Percentiles rank a stretch among this genome's conserved stretches.
Evolutionary conservation across 1,140 invertebrate genomes (phyloP).

Genomic region (Asobara japonica): DNA sequence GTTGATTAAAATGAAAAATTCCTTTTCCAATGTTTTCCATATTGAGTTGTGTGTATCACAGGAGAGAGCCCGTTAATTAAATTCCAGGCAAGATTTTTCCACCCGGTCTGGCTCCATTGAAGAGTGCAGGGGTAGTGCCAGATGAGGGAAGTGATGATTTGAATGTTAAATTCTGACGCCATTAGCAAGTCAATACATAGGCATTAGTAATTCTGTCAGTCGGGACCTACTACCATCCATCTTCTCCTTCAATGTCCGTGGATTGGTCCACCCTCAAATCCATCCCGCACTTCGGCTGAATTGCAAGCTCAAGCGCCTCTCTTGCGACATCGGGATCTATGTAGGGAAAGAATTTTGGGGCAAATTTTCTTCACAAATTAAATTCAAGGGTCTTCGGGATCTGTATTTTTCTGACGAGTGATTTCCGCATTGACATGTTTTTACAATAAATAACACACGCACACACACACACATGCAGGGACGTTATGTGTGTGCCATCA

Average conservation of each 20-base stretch:
- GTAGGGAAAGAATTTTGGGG: no score
- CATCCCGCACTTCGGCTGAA: neutral
- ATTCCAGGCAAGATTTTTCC: neutral
- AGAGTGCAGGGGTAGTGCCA: neutral
- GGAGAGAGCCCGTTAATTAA: neutral
- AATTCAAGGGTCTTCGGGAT: no score
- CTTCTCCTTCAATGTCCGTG: neutral
- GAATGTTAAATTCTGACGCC: conserved; percentile 42
- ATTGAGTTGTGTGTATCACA: neutral
- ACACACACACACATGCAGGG: no score
- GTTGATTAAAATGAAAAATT: no score
- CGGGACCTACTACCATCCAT: neutral
- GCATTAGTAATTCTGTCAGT: conserved; percentile 25
- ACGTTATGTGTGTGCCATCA: no score
- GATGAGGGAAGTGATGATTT: conserved; percentile 36
- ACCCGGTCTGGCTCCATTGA: neutral
- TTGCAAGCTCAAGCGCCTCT: neutral
- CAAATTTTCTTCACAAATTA: no score
- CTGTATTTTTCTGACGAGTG: no score
- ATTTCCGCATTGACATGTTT: no score
- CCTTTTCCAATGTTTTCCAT: no score
- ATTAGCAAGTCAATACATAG: conserved; percentile 44
- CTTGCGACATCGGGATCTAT: neutral
- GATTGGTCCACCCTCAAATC: neutral
- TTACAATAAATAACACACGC: no score